Evolutionary conservation across 2,797 vertebrate genomes (phyloP).

Genomic region (Columba guinea): DNA sequence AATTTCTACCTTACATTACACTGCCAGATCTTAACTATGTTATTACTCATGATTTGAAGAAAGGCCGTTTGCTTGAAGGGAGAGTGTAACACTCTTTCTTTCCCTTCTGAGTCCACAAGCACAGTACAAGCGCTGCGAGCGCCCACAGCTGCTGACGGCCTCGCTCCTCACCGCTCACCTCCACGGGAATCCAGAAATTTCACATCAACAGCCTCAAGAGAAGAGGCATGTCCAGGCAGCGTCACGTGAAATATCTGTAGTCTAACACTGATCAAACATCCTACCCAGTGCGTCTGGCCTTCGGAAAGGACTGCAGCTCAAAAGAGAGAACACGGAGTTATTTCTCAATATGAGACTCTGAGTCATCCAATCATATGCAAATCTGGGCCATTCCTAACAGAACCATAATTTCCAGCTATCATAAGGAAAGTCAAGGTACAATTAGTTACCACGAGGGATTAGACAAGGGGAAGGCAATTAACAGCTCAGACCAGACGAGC

Average conservation of each 20-base stretch:
- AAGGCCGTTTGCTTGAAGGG: not conserved
- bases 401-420: rapidly evolving
- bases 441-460: rapidly evolving
- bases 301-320: rapidly evolving
- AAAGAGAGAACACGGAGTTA: not conserved
- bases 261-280: not conserved
- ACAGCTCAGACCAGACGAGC: not conserved
- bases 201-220: not conserved
- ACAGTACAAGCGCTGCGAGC: not conserved
- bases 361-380: rapidly evolving
- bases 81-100: not conserved
- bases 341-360: not conserved
- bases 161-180: not conserved
- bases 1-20: not conserved
- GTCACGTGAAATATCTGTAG: not conserved
- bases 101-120: not conserved
- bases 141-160: not conserved
- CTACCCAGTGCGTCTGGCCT: rapidly evolving
- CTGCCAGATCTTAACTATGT: not conserved
- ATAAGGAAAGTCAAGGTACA: not conserved
- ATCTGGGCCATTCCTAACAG: not conserved
- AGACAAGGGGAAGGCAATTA: not conserved
- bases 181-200: not conserved
- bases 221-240: not conserved
- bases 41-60: not conserved